Percentiles rank a stretch among this genome's conserved stretches.
These are phyloP conservation scores for Parus major DNA, from an alignment of 2,113 vertebrate genomes.

Conservation along the genomic window DNA sequence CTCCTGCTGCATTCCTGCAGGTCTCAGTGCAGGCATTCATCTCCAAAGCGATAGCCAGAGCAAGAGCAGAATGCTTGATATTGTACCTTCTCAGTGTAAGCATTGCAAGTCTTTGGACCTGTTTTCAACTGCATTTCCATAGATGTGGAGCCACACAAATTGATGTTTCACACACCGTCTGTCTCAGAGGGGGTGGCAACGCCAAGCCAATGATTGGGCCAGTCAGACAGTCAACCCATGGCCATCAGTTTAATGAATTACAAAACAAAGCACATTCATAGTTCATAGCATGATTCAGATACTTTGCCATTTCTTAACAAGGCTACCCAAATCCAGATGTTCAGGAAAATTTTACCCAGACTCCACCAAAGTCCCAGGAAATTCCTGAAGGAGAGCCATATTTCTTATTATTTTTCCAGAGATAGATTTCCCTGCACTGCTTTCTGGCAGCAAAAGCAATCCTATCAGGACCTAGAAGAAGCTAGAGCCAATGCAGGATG, in stretches of 20 bases:
- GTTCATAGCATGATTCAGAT: not conserved
- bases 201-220: not conserved
- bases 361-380: not conserved
- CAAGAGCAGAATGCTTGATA: rapidly evolving
- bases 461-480: not conserved
- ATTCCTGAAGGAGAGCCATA: slow-evolving; percentile 3
- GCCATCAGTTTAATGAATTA: not conserved
- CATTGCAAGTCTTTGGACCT: not conserved
- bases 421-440: not conserved
- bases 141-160: not conserved
- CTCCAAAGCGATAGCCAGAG: rapidly evolving
- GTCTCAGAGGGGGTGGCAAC: rapidly evolving
- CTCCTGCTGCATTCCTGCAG: not conserved
- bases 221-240: rapidly evolving
- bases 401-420: slow-evolving; percentile 7
- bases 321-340: not conserved
- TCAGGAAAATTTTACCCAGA: slow-evolving; percentile 8
- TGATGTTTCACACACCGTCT: rapidly evolving
- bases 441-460: not conserved
- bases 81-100: not conserved
- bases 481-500: not conserved
- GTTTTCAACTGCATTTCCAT: not conserved
- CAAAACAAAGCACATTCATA: not conserved
- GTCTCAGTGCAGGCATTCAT: not conserved
- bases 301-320: not conserved